Percentiles rank a stretch among this genome's conserved stretches.
Conservation (phyloP, 2,888 invertebrate species). For the Agriopis marginaria region DNA sequence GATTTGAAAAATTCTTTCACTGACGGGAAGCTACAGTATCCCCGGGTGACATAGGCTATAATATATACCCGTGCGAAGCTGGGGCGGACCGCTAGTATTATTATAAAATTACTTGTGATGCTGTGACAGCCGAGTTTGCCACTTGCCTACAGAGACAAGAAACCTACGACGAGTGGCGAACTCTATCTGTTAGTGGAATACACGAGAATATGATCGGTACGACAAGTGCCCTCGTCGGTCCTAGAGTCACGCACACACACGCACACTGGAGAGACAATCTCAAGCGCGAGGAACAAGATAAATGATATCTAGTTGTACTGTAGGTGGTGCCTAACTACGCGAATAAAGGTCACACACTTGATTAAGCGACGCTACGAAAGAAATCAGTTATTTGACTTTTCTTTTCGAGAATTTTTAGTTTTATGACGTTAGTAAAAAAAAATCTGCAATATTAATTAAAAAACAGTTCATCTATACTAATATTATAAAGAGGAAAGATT, state of each 20-base stretch:
- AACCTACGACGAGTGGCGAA: neutral
- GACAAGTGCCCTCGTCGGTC: conserved; percentile 1
- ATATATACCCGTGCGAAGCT: too few species aligned
- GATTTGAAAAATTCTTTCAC: too few species aligned
- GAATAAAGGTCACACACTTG: neutral
- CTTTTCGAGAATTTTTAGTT: neutral
- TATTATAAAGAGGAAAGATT: too few species aligned
- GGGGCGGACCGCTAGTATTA: too few species aligned
- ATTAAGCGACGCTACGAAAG: neutral
- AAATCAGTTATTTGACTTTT: neutral
- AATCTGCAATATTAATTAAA: too few species aligned
- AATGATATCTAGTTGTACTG: neutral
- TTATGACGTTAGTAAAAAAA: too few species aligned
- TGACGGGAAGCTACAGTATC: too few species aligned
- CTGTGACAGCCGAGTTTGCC: too few species aligned
- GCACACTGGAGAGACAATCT: conserved; percentile 1
- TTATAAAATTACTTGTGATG: too few species aligned
- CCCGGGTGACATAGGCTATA: too few species aligned
- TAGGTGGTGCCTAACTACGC: neutral
- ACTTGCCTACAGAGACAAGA: neutral
- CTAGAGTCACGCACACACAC: conserved; percentile 1
- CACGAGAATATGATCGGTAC: neutral
- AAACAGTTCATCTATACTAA: too few species aligned
- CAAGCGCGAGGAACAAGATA: neutral
- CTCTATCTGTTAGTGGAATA: conserved; percentile 10